Evolutionary conservation across 2,888 invertebrate species (phyloP).

Genomic region (Chesias legatella): DNA sequence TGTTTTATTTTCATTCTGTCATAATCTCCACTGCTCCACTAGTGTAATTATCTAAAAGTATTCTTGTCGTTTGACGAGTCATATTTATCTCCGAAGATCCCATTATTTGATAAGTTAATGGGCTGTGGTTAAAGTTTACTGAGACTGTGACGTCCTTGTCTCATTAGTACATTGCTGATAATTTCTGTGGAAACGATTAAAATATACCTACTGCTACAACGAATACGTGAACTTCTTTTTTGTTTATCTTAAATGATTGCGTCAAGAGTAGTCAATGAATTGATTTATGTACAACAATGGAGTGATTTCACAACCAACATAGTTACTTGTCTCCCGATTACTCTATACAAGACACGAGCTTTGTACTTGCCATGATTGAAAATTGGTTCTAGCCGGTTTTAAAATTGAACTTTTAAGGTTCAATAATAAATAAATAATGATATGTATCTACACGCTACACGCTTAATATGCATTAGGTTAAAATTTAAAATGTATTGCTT

Average conservation of each 20-base stretch:
- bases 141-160: slow-evolving; percentile 2
- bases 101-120: slow-evolving; percentile 38
- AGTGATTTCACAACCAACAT: slow-evolving; percentile 38
- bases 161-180: not conserved
- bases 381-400: slow-evolving; percentile 5
- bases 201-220: slow-evolving; percentile 27
- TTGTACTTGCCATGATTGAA: slow-evolving; percentile 15
- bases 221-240: slow-evolving; percentile 27
- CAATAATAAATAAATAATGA: no score
- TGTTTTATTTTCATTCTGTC: slow-evolving; percentile 89
- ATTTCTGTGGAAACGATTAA: not conserved
- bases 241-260: slow-evolving; percentile 20
- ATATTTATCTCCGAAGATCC: slow-evolving; percentile 32
- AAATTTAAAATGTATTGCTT: no score
- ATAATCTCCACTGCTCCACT: slow-evolving; percentile 17
- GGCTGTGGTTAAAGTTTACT: slow-evolving; percentile 8
- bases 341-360: slow-evolving; percentile 26
- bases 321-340: slow-evolving; percentile 27
- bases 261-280: slow-evolving; percentile 26
- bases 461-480: no score
- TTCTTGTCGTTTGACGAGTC: slow-evolving; percentile 10
- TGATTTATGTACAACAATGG: slow-evolving; percentile 40
- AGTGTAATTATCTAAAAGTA: not conserved
- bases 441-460: no score
- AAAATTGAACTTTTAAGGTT: slow-evolving; percentile 3